A percentile compares a stretch with the other conserved stretches of the same genome.
Evolutionary conservation across 1,140 invertebrate genomes (phyloP).

Genomic region (Drosophila hydei): DNA sequence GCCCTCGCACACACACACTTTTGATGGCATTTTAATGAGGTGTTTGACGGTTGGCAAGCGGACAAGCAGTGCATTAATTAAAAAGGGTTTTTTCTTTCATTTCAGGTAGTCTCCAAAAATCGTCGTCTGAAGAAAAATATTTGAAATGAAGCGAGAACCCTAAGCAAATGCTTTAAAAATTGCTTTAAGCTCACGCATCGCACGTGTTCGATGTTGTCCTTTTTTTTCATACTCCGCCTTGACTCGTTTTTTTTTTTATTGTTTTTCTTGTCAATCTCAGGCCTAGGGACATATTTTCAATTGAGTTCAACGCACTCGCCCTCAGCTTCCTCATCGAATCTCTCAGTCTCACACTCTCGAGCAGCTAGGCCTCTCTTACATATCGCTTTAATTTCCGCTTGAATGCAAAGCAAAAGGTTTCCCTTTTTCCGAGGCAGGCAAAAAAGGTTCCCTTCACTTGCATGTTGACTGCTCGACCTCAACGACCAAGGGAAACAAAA

Average conservation of each 20-base stretch:
- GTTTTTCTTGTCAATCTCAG: constrained; percentile 47
- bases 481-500: constrained; percentile 53
- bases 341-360: background rate
- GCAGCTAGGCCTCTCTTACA: background rate
- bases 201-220: constrained; percentile 57
- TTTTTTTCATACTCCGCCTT: constrained; percentile 20
- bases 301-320: constrained; percentile 44
- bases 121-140: constrained; percentile 50
- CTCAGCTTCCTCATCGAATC: background rate
- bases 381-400: constrained; percentile 73
- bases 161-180: constrained; percentile 49
- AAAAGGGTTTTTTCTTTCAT: constrained; percentile 63
- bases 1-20: constrained; percentile 35
- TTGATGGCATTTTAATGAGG: constrained; percentile 68
- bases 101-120: constrained; percentile 37
- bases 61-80: constrained; percentile 70
- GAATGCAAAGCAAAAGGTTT: constrained; percentile 78
- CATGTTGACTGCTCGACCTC: constrained; percentile 50
- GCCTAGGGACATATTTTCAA: constrained; percentile 68
- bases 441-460: constrained; percentile 55
- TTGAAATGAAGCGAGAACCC: constrained; percentile 21
- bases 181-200: constrained; percentile 60
- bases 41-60: constrained; percentile 40
- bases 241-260: constrained; percentile 10
- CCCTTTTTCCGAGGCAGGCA: constrained; percentile 7